phyloP scores from a whole-genome alignment of 2,797 vertebrate genomes.

The Coregonus suidteri region DNA sequence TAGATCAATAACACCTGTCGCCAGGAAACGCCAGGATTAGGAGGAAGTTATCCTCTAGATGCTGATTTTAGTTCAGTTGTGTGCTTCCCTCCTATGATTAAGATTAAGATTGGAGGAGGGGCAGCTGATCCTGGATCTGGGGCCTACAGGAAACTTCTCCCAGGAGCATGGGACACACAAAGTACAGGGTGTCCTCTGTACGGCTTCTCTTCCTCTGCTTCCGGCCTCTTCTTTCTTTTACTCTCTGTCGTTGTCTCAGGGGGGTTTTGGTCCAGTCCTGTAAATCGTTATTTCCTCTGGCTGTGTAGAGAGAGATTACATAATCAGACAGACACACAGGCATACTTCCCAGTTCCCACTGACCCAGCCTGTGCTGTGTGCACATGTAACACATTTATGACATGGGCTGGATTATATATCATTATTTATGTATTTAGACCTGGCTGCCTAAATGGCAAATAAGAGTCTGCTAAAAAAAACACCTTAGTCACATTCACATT shows the following conservation, averaged over 20 bases:
- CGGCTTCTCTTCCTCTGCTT: not conserved
- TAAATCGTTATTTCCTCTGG: not conserved
- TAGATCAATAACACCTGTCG: not conserved
- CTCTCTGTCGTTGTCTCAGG: not conserved
- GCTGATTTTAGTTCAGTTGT: not conserved
- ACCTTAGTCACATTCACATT: not conserved
- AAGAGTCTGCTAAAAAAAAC: not conserved
- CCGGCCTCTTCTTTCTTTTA: not conserved
- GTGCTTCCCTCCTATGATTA: conserved; percentile 6
- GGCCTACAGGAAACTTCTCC: not conserved
- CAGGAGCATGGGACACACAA: too few relatives aligned
- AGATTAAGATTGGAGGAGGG: not conserved
- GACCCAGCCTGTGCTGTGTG: not conserved
- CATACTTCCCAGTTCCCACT: not conserved
- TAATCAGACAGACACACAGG: not conserved
- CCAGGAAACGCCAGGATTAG: not conserved
- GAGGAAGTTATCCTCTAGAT: not conserved
- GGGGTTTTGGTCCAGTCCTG: not conserved
- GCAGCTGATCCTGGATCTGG: not conserved
- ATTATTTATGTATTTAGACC: not conserved
- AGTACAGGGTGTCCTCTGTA: too few relatives aligned
- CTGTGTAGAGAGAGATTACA: not conserved
- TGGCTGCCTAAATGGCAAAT: too few relatives aligned
- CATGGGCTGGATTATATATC: not conserved
- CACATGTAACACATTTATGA: too few relatives aligned